Base-by-base conservation (phyloP, 2,888 invertebrate species). In the Leuctra nigra region DNA sequence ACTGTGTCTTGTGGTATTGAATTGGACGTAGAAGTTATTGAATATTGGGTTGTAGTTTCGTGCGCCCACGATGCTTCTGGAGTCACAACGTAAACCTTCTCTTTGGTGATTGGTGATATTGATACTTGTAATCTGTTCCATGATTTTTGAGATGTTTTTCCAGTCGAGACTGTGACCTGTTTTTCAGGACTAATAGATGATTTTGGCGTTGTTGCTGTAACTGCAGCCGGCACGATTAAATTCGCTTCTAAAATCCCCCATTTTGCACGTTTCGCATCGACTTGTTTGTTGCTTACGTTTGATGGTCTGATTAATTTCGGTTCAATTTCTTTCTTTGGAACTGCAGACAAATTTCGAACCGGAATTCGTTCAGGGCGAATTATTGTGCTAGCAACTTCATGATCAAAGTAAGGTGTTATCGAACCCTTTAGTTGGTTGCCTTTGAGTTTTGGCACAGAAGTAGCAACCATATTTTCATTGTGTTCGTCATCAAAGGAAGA, bases 81-180 rank as follows among this genome's bases (percentile, higher is more conserved):
- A 2, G 91, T 91, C 0, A 91, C 89, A 1, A 91, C 86, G 64
- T 89, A 89, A 0, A 90, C 80, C 68, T 86, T 86, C 72, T 91
- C 90, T 66, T 85, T 84, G 3, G 86, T 87, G 57, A 82, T 72
- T n/a, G 87, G 83, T 11, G 87, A 85, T 67, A 87, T 83, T 16
- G 86, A 82, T 1, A 86, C 80, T 67, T 83, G 79, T 61, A 83
- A 77, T 65, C 78, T 75, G 38, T 82, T 81, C 88, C 88, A 89
- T 1, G 76, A 75, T 1, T 76, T 71, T 53, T 75, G 76, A 7
- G 69, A 65, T 2, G 75, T 75, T 54, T 61, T 24, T 61, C 64
- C 50, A n/a, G 61, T 57, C 22, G 61, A 44, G 1, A 59, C 55
- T 48, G 58, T 20, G 4, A 38, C 35, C 6, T 36, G 44, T n/a